Percentiles rank a stretch among this genome's conserved stretches.
These are phyloP conservation scores for Chunga burmeisteri DNA, from an alignment of 2,113 vertebrate genomes.

Conservation along the genomic window DNA sequence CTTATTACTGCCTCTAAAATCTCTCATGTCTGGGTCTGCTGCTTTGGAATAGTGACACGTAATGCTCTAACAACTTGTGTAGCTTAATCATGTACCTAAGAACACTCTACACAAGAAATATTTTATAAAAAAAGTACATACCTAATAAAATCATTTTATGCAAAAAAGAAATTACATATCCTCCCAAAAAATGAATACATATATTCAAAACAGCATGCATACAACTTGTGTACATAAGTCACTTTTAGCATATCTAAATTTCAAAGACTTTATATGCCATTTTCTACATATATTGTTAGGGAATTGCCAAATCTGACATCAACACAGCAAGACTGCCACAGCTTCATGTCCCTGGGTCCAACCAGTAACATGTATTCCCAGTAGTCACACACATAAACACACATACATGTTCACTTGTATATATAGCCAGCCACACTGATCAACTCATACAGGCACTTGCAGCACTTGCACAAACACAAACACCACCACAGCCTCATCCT, in stretches of 20 bases:
- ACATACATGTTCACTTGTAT: background rate
- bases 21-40: background rate
- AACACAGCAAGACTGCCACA: background rate
- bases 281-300: background rate
- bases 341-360: background rate
- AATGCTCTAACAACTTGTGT: background rate
- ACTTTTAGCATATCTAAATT: background rate
- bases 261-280: background rate
- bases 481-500: background rate
- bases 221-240: background rate
- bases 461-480: background rate
- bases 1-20: background rate
- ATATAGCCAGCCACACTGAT: background rate
- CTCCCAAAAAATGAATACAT: background rate
- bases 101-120: background rate
- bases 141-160: background rate
- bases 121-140: background rate
- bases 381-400: background rate
- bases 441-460: background rate
- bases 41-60: background rate
- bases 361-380: background rate
- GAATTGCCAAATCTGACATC: background rate
- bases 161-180: background rate
- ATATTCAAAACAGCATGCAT: background rate
- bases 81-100: background rate